Conservation (phyloP, 1,140 invertebrate genomes). For the Neotoxoptera formosana region DNA sequence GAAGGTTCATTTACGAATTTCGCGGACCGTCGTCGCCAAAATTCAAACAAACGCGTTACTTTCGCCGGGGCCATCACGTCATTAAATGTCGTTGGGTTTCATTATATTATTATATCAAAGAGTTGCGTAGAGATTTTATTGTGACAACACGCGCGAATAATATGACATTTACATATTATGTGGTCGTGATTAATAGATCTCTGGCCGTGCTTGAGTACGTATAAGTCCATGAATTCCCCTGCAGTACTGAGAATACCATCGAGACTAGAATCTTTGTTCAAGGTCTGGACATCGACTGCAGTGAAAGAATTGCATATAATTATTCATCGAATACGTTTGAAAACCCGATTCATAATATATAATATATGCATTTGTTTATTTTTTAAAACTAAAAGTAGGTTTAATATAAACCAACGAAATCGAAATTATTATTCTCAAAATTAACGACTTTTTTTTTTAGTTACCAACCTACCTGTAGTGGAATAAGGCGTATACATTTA, state of each 20-base stretch:
- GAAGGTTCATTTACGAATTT: background rate
- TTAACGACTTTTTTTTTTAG: background rate
- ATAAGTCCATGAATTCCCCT: background rate
- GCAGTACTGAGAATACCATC: background rate
- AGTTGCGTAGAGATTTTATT: background rate
- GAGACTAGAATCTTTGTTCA: background rate
- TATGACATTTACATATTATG: background rate
- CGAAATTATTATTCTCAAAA: background rate
- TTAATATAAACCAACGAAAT: background rate
- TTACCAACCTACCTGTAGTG: background rate
- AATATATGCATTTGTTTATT: background rate
- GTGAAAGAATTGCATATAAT: background rate
- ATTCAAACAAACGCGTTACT: background rate
- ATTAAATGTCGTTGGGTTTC: background rate
- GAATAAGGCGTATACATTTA: background rate
- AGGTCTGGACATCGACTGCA: background rate
- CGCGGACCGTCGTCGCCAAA: background rate
- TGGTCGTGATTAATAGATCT: background rate
- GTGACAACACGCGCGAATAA: background rate
- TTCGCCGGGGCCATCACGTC: background rate
- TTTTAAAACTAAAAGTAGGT: background rate
- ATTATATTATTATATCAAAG: background rate
- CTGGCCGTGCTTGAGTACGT: background rate
- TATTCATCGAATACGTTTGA: background rate
- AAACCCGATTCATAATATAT: no score